phyloP scores from a whole-genome alignment of 2,113 vertebrate genomes.

The Hepsetus odoe region DNA sequence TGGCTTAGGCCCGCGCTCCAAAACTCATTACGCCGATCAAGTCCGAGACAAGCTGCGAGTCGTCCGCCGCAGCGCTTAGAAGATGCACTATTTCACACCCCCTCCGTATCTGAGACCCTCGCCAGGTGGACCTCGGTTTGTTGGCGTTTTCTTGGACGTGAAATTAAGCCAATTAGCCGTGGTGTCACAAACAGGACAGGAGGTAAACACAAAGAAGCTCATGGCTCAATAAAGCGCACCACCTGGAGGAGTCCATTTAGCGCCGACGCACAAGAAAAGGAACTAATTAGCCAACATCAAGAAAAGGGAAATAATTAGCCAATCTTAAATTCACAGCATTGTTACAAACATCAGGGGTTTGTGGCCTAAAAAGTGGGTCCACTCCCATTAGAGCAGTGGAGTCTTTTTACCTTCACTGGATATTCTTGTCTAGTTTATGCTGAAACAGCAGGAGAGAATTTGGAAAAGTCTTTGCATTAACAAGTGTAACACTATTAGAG shows the following conservation, averaged over 20 bases:
- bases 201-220: neutral
- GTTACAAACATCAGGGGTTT: too few species aligned
- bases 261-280: neutral
- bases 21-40: slow-evolving; percentile 63
- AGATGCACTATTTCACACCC: slow-evolving; percentile 35
- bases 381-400: too few species aligned
- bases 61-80: slow-evolving; percentile 41
- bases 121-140: slow-evolving; percentile 22
- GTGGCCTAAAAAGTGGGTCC: too few species aligned
- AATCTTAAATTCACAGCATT: too few species aligned
- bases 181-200: neutral
- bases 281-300: neutral
- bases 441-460: too few species aligned
- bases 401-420: too few species aligned
- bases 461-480: too few species aligned
- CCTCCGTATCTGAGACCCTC: neutral
- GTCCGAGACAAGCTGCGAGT: slow-evolving; percentile 52
- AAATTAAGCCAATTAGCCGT: neutral
- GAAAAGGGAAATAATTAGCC: neutral
- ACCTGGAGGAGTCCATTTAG: neutral
- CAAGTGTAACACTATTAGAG: too few species aligned
- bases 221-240: too few species aligned
- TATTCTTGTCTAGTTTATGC: too few species aligned
- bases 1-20: slow-evolving; percentile 56
- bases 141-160: neutral